Percentiles rank a stretch among this genome's conserved stretches.
phyloP scores from a whole-genome alignment of 2,888 invertebrate species.

The Hydroisotoma schaefferi region DNA sequence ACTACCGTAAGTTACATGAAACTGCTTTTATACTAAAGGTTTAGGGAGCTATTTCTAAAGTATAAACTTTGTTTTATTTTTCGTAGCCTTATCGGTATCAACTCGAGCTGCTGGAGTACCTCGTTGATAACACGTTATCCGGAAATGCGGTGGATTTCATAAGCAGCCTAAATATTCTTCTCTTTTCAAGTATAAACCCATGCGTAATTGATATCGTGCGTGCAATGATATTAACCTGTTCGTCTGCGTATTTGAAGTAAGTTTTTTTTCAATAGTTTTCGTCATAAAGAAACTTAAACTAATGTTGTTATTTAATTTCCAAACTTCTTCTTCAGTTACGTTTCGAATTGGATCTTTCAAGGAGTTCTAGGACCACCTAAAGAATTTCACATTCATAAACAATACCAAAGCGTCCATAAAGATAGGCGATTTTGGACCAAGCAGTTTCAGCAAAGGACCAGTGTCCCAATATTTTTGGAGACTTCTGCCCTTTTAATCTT shows the following conservation, averaged over 20 bases:
- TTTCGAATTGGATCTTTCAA: constrained; percentile 46
- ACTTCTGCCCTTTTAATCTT: constrained; percentile 31
- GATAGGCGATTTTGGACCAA: constrained; percentile 47
- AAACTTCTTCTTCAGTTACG: constrained; percentile 33
- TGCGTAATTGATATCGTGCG: constrained; percentile 34
- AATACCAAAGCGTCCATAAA: constrained; percentile 14
- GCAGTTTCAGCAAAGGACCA: constrained; percentile 35
- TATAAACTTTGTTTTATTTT: constrained; percentile 10
- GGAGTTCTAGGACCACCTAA: constrained; percentile 30
- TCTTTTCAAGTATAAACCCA: constrained; percentile 35
- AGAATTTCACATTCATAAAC: constrained; percentile 43
- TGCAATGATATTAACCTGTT: constrained; percentile 35
- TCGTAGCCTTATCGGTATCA: constrained; percentile 42
- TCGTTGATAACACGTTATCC: constrained; percentile 27
- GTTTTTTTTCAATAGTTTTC: not conserved
- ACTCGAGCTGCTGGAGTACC: constrained; percentile 27
- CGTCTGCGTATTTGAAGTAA: constrained; percentile 42
- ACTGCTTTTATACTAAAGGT: constrained; percentile 1
- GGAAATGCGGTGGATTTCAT: constrained; percentile 34
- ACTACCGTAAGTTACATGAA: constrained; percentile 24
- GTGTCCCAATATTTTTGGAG: constrained; percentile 41
- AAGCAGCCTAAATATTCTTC: constrained; percentile 35
- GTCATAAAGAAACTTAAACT: not conserved
- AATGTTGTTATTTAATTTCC: not conserved
- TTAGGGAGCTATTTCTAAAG: constrained; percentile 9